phyloP scores from a whole-genome alignment of 2,888 invertebrate genomes.

The Phaonia tiefii region DNA sequence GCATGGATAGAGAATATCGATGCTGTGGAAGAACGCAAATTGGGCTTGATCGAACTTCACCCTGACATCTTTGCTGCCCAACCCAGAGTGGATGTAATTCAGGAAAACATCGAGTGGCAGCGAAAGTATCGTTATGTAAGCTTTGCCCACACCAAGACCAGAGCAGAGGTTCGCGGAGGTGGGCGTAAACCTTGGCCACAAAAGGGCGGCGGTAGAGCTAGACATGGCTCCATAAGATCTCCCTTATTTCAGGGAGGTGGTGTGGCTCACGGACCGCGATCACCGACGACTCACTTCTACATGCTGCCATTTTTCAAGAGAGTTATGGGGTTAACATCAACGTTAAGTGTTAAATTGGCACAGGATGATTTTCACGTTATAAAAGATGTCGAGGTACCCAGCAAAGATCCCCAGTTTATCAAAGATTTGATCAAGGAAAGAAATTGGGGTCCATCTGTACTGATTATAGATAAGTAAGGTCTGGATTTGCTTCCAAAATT shows the following conservation, averaged over 20 bases:
- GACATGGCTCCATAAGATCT: slow-evolving; percentile 95
- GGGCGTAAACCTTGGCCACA: slow-evolving; percentile 98
- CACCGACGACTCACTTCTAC: slow-evolving; percentile 94
- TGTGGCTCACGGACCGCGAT: slow-evolving; percentile 93
- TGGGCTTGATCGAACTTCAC: slow-evolving; percentile 94
- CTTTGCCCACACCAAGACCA: slow-evolving; percentile 88
- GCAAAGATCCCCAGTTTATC: slow-evolving; percentile 89
- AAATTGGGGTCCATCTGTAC: slow-evolving; percentile 97
- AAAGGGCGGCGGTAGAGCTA: slow-evolving; percentile 93
- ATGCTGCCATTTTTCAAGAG: slow-evolving; percentile 92
- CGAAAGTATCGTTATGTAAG: slow-evolving; percentile 89
- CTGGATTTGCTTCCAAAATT: too few species aligned
- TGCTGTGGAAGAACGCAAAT: slow-evolving; percentile 87
- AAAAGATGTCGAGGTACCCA: slow-evolving; percentile 91
- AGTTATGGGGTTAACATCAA: slow-evolving; percentile 89
- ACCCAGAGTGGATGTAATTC: slow-evolving; percentile 93
- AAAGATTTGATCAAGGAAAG: slow-evolving; percentile 90
- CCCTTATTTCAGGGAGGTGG: slow-evolving; percentile 94
- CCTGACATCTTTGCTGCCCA: slow-evolving; percentile 91
- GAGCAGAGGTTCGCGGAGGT: slow-evolving; percentile 93
- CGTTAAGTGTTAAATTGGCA: slow-evolving; percentile 94
- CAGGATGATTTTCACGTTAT: slow-evolving; percentile 98
- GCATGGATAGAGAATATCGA: slow-evolving; percentile 94
- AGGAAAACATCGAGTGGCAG: slow-evolving; percentile 94
- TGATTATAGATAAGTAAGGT: slow-evolving; percentile 94